A percentile compares a stretch with the other conserved stretches of the same genome.
Evolutionary conservation across 2,113 vertebrate species (phyloP).

Genomic region (Dipodomys spectabilis): DNA sequence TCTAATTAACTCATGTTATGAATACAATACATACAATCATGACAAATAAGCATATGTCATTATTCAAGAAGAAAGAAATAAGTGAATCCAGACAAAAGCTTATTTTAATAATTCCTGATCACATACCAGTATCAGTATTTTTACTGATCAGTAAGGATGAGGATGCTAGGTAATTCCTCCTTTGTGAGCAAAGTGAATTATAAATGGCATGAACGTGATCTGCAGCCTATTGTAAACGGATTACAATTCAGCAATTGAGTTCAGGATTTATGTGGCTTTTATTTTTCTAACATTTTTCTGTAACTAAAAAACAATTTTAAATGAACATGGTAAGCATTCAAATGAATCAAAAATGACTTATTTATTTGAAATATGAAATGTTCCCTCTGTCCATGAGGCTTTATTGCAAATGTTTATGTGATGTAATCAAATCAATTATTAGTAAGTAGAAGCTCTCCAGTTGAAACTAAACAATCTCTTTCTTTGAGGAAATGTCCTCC

Average conservation of each 20-base stretch:
- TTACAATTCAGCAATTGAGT: neutral
- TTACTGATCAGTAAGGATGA: neutral
- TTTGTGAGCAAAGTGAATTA: neutral
- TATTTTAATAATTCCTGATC: neutral
- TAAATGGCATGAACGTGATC: neutral
- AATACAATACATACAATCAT: neutral
- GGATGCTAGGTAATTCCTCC: neutral
- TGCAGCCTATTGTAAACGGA: neutral
- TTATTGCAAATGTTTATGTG: neutral
- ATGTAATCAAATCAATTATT: neutral
- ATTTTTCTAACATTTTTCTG: neutral
- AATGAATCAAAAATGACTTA: neutral
- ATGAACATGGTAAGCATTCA: neutral
- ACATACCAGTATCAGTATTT: neutral
- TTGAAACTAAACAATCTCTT: neutral
- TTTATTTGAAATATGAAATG: neutral
- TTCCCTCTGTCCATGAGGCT: neutral
- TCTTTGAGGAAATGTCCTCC: neutral
- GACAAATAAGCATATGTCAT: neutral
- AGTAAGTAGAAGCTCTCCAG: neutral
- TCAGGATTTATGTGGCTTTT: neutral
- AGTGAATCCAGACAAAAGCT: neutral
- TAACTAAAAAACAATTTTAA: neutral
- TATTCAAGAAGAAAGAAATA: conserved; percentile 5
- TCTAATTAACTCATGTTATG: neutral